These are phyloP conservation scores for Notospermus geniculatus DNA, from an alignment of 1,140 invertebrate genomes.

Conservation along the genomic window DNA sequence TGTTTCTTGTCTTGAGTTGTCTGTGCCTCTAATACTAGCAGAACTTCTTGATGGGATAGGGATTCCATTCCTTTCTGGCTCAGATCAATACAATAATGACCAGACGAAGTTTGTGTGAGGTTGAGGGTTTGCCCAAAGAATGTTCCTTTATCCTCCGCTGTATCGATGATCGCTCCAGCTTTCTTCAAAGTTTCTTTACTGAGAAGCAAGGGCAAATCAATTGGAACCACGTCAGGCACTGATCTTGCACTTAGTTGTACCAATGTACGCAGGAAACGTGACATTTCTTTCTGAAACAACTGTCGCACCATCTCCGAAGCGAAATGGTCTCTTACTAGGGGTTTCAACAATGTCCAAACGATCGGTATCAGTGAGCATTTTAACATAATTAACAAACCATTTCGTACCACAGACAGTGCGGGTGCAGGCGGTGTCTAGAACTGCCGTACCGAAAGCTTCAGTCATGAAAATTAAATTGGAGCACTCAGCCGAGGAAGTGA, in stretches of 20 bases:
- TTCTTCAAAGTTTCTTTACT: slow-evolving; percentile 21
- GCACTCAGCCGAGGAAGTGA: slow-evolving; percentile 10
- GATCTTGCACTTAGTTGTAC: slow-evolving; percentile 20
- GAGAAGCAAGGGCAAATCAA: slow-evolving; percentile 23
- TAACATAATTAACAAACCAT: slow-evolving; percentile 12
- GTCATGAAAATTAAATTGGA: slow-evolving; percentile 19
- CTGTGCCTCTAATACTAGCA: slow-evolving; percentile 1
- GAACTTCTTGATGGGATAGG: slow-evolving; percentile 4
- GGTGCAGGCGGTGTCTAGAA: slow-evolving; percentile 20
- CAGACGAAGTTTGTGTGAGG: slow-evolving; percentile 22
- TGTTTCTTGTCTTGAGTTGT: slow-evolving; percentile 14
- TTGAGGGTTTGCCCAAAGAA: slow-evolving; percentile 22
- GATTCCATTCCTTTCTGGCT: too few relatives aligned
- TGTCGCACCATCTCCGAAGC: slow-evolving; percentile 23
- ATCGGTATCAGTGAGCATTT: too few relatives aligned
- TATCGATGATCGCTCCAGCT: slow-evolving; percentile 18
- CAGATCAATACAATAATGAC: neutral
- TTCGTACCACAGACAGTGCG: slow-evolving; percentile 13
- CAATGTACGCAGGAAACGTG: slow-evolving; percentile 23
- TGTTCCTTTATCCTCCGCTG: slow-evolving; percentile 17
- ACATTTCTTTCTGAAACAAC: slow-evolving; percentile 16
- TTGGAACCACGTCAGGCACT: slow-evolving; percentile 20
- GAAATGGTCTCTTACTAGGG: slow-evolving; percentile 9
- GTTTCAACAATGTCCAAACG: neutral
- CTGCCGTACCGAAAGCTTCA: slow-evolving; percentile 18